Percentiles rank a stretch among this genome's conserved stretches.
These are phyloP conservation scores for Mesitornis unicolor DNA, from an alignment of 2,113 vertebrate genomes.

Conservation along the genomic window DNA sequence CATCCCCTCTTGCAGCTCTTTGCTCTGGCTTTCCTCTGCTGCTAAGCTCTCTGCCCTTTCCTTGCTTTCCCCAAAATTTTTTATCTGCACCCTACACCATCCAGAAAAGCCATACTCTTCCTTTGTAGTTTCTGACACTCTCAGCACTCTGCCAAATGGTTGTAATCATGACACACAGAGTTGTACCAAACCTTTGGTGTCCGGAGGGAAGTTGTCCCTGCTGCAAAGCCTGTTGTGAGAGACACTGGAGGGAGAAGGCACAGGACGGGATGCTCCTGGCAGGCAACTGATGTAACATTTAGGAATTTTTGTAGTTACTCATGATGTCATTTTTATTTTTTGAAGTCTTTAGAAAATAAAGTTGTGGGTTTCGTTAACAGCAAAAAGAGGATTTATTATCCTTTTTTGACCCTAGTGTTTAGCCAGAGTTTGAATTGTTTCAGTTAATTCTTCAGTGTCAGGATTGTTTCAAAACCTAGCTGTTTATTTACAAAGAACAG, in stretches of 20 bases:
- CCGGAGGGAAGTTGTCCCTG: not conserved
- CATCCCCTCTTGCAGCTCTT: not conserved
- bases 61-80: not conserved
- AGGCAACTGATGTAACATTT: not conserved
- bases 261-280: not conserved
- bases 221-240: not conserved
- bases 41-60: not conserved
- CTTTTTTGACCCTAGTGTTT: not conserved
- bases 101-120: not conserved
- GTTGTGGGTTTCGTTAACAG: not conserved
- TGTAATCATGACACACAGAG: not conserved
- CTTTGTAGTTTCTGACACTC: not conserved
- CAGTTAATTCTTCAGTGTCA: not conserved
- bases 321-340: not conserved
- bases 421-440: not conserved
- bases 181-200: not conserved
- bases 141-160: not conserved
- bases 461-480: conserved; percentile 27
- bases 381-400: conserved; percentile 11
- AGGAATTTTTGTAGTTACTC: not conserved
- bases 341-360: conserved; percentile 13
- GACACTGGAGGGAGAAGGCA: not conserved
- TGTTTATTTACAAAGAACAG: not conserved
- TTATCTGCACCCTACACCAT: not conserved
- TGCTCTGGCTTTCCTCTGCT: not conserved